Evolutionary conservation across 2,888 invertebrate genomes (phyloP).

Genomic region (Itoplectis maculator): DNA sequence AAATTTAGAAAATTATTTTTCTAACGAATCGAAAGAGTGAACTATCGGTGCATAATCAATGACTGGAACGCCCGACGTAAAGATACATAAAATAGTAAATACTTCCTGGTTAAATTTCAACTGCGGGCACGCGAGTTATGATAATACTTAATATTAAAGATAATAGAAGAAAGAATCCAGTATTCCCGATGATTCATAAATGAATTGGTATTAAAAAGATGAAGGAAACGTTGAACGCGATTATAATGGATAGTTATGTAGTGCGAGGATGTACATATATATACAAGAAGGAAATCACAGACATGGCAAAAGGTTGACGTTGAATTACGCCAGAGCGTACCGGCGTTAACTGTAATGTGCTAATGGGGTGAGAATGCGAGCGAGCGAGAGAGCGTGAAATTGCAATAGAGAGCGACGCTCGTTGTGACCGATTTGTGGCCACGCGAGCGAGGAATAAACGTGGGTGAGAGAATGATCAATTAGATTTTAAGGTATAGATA

Average conservation of each 20-base stretch:
- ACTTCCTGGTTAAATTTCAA: conserved; percentile 48
- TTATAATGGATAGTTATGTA: conserved; percentile 59
- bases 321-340: conserved; percentile 68
- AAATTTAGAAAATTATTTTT: conserved; percentile 36
- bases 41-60: conserved; percentile 11
- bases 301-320: conserved; percentile 67
- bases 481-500: conserved; percentile 77
- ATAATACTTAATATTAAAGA: conserved; percentile 70
- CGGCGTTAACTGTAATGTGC: conserved; percentile 67
- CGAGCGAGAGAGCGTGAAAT: conserved; percentile 44
- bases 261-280: conserved; percentile 61
- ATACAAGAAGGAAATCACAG: conserved; percentile 66
- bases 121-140: conserved; percentile 52
- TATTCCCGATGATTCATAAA: conserved; percentile 75
- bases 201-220: conserved; percentile 75
- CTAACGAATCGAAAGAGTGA: background rate
- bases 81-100: conserved; percentile 24
- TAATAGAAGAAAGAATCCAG: conserved; percentile 73
- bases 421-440: conserved; percentile 65
- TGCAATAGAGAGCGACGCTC: conserved; percentile 64
- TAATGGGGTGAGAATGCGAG: conserved; percentile 64
- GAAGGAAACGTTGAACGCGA: conserved; percentile 49
- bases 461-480: conserved; percentile 71
- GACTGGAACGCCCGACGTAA: conserved; percentile 12
- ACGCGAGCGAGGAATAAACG: conserved; percentile 69